Percentiles rank a stretch among this genome's conserved stretches.
These are phyloP conservation scores for Oreocharis arfaki DNA, from an alignment of 2,113 vertebrate genomes.

Conservation along the genomic window DNA sequence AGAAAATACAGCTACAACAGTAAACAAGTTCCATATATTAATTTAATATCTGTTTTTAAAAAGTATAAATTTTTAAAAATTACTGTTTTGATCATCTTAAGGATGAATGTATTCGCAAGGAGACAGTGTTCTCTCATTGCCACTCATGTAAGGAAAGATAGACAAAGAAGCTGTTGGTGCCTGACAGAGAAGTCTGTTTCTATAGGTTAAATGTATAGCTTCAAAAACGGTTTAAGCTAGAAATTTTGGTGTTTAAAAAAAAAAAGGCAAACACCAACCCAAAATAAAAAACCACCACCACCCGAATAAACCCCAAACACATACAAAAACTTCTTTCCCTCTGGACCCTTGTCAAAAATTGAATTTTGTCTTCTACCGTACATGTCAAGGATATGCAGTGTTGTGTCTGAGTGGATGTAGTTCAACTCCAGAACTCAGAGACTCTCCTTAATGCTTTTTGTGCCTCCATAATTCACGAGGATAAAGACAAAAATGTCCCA, in stretches of 20 bases:
- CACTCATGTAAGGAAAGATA: not conserved
- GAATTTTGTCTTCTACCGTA: not conserved
- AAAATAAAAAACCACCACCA: not conserved
- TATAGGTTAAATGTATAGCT: not conserved
- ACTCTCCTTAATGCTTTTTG: not conserved
- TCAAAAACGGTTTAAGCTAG: not conserved
- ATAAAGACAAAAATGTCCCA: not conserved
- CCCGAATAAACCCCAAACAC: not conserved
- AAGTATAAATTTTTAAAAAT: not conserved
- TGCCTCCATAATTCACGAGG: not conserved
- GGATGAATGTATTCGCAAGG: not conserved
- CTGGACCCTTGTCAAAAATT: not conserved
- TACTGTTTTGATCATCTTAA: not conserved
- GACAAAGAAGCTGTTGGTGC: not conserved
- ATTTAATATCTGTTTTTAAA: not conserved
- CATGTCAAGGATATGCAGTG: not conserved
- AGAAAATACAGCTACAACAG: not conserved
- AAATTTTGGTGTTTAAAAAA: not conserved
- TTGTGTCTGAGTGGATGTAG: not conserved
- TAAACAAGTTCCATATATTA: not conserved
- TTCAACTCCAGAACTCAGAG: not conserved
- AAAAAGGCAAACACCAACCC: not conserved
- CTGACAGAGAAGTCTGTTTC: not conserved
- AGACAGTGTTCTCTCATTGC: not conserved
- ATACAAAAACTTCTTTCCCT: not conserved